These are phyloP conservation scores for Ophonus ardosiacus DNA, from an alignment of 2,888 invertebrate species.

Conservation along the genomic window DNA sequence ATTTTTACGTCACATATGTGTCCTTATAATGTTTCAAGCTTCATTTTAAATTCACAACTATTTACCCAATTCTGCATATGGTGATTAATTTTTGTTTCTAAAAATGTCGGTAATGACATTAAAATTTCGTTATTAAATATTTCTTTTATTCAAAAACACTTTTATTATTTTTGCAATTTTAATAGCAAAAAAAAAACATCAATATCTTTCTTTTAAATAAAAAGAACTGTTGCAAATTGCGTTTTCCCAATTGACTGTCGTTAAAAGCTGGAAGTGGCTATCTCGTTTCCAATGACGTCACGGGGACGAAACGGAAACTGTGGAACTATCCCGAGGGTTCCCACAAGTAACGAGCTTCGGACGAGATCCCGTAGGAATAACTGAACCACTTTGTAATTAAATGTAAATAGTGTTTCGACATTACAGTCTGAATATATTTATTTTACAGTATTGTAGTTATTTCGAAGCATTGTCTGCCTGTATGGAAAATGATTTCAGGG, in stretches of 20 bases:
- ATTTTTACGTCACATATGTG: too few species aligned
- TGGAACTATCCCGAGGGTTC: neutral
- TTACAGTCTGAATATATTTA: neutral
- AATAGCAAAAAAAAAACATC: neutral
- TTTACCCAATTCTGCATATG: too few species aligned
- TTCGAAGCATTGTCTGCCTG: neutral
- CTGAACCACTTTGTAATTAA: neutral
- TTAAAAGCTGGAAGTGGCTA: conserved; percentile 18
- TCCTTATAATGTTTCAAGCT: too few species aligned
- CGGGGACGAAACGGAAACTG: conserved; percentile 8
- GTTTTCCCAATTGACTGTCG: conserved; percentile 21
- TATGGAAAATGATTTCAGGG: neutral
- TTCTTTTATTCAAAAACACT: neutral
- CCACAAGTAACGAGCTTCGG: neutral
- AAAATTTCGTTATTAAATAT: neutral
- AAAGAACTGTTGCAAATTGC: neutral
- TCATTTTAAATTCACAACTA: too few species aligned
- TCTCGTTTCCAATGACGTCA: conserved; percentile 12
- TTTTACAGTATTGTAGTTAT: neutral
- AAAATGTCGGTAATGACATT: too few species aligned
- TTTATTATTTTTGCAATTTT: neutral
- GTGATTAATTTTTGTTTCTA: too few species aligned
- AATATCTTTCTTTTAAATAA: neutral
- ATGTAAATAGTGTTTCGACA: neutral
- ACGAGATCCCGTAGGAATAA: neutral